Conservation (phyloP, 2,113 vertebrate species). For the Marmota monax region DNA sequence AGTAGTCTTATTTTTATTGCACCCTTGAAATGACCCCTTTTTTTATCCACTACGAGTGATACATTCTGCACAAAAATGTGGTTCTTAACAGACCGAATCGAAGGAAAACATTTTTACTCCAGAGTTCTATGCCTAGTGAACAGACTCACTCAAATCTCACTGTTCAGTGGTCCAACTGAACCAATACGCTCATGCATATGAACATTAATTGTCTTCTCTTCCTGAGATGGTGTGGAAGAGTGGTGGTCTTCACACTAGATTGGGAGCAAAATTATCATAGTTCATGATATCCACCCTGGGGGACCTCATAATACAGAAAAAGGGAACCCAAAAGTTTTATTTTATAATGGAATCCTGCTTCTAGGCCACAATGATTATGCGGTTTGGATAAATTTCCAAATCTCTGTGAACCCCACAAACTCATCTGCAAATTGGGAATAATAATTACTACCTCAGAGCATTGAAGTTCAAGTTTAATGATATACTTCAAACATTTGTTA, state of each 20-base stretch:
- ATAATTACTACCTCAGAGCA: background rate
- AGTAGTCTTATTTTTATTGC: conserved; percentile 22
- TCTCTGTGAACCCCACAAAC: background rate
- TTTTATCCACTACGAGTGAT: background rate
- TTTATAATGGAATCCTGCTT: background rate
- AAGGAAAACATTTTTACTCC: background rate
- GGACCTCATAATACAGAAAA: background rate
- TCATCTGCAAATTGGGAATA: background rate
- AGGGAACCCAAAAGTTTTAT: background rate
- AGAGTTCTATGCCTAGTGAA: background rate
- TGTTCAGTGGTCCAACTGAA: background rate
- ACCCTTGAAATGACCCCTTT: background rate
- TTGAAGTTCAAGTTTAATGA: background rate
- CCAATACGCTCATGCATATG: background rate
- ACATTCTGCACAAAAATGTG: background rate
- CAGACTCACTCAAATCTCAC: background rate
- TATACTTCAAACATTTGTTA: background rate
- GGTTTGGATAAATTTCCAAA: background rate
- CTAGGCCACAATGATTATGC: background rate
- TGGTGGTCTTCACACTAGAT: background rate
- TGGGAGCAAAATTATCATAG: background rate
- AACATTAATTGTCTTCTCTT: background rate
- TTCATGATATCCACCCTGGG: background rate
- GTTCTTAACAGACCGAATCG: background rate
- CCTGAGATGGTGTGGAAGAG: background rate